Base-by-base conservation (phyloP, 2,888 invertebrate species). In the Hylaea fasciaria region DNA sequence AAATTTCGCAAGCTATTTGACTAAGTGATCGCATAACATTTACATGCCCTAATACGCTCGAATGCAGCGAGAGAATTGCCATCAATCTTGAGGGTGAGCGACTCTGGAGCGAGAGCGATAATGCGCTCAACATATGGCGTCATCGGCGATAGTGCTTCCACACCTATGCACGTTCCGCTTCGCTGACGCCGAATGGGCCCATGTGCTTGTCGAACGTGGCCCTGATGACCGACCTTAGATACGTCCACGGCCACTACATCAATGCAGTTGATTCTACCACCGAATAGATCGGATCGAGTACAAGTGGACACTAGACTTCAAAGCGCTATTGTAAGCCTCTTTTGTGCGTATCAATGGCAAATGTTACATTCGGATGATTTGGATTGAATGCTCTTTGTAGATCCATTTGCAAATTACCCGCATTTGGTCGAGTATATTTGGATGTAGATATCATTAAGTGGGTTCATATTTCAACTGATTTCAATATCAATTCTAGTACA, bases 1-100 rank as follows among this genome's bases (percentile, higher is more conserved):
- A 71, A 81, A 83, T 83, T 86, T 87, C 65, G 80, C 83, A 79
- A 81, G 77, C 84, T 85, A 89, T 89, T 90, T 85, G 74, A 76
- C 84, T 89, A 88, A 90, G 89, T 87, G 86, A 86, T 87, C 82
- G 81, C 85, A 86, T 88, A 89, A 87, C 88, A 91, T 91, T 91
- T 91, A 91, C 87, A 92, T 91, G 92, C 85, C 85, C 86, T 86
- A 84, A 83, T 91, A 90, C 89, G 74, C 86, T 86, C 82, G 83
- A 91, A 91, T 91, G 84, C 81, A 79, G 65, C 44, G 61, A 78
- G 81, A 81, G 80, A 81, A 83, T 83, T 78, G 84, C 82, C 89
- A 91, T 91, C 91, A 91, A 92, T 91, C 91, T 89, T 87, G 71
- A 77, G 90, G 91, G 85, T 83, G 85, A 75, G 73, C 69, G 69